phyloP scores from a whole-genome alignment of 2,888 invertebrate genomes.

The Perizoma flavofasciatum region DNA sequence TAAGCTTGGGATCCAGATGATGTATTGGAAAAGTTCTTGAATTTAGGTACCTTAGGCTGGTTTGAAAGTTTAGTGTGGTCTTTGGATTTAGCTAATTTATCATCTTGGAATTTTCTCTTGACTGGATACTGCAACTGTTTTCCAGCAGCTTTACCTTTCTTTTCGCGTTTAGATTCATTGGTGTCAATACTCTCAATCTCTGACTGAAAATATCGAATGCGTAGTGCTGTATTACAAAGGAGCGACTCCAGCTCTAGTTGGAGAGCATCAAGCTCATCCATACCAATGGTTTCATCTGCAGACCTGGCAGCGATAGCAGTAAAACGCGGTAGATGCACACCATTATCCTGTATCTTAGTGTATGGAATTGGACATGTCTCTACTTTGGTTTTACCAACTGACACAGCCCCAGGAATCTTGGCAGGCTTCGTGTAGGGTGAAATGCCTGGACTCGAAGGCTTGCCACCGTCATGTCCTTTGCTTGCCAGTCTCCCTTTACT shows the following conservation, averaged over 20 bases:
- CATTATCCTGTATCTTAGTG: conserved; percentile 88
- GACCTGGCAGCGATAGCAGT: conserved; percentile 86
- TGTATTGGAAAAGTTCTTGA: conserved; percentile 78
- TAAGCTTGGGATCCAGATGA: conserved; percentile 74
- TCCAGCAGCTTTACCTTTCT: conserved; percentile 79
- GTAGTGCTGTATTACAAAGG: conserved; percentile 91
- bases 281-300: conserved; percentile 90
- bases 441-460: conserved; percentile 78
- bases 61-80: conserved; percentile 81
- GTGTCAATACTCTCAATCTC: conserved; percentile 89
- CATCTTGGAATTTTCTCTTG: conserved; percentile 83
- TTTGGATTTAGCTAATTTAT: conserved; percentile 83
- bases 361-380: conserved; percentile 84
- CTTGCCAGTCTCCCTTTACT: conserved; percentile 78
- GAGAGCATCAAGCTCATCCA: conserved; percentile 94
- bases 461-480: conserved; percentile 77
- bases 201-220: conserved; percentile 90
- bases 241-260: conserved; percentile 95
- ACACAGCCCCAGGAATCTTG: conserved; percentile 71
- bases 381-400: conserved; percentile 72
- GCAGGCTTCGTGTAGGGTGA: conserved; percentile 77
- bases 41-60: conserved; percentile 85
- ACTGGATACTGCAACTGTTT: conserved; percentile 82
- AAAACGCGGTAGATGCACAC: conserved; percentile 86
- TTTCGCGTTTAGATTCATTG: conserved; percentile 80